These are phyloP conservation scores for Paratilapia polleni DNA, from an alignment of 2,113 vertebrate genomes.

Conservation along the genomic window DNA sequence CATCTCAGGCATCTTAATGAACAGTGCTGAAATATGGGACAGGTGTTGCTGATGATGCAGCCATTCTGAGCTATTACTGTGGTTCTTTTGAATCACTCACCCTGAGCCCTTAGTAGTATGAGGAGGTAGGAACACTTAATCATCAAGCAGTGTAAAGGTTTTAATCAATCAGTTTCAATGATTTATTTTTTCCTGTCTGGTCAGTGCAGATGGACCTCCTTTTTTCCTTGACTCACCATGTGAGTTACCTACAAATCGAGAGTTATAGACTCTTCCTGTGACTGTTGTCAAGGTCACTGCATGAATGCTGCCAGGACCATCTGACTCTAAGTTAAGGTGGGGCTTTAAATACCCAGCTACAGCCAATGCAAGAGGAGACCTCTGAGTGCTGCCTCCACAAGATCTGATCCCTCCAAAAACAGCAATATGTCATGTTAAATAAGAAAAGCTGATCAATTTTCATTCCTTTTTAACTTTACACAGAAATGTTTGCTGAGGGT, in stretches of 20 bases:
- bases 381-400: slow-evolving; percentile 3
- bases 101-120: slow-evolving; percentile 47
- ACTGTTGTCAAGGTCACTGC: slow-evolving; percentile 67
- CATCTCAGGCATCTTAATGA: slow-evolving; percentile 64
- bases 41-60: slow-evolving; percentile 73
- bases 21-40: slow-evolving; percentile 72
- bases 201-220: slow-evolving; percentile 42
- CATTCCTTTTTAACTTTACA: slow-evolving; percentile 46
- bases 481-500: slow-evolving; percentile 50
- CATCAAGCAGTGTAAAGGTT: slow-evolving; percentile 54
- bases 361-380: slow-evolving; percentile 11
- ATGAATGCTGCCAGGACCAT: slow-evolving; percentile 65
- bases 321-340: slow-evolving; percentile 58
- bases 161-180: slow-evolving; percentile 64
- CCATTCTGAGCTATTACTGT: slow-evolving; percentile 67
- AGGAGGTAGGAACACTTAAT: slow-evolving; percentile 57
- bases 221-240: slow-evolving; percentile 35
- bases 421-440: slow-evolving; percentile 37
- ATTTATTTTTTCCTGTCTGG: slow-evolving; percentile 53
- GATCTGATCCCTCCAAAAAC: slow-evolving; percentile 24
- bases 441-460: slow-evolving; percentile 49
- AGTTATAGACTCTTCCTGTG: slow-evolving; percentile 51
- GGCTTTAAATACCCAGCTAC: slow-evolving; percentile 34
- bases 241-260: slow-evolving; percentile 38
- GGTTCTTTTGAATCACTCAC: slow-evolving; percentile 69